These are phyloP conservation scores for Heliconius aoede DNA, from an alignment of 2,888 invertebrate species.

Conservation along the genomic window DNA sequence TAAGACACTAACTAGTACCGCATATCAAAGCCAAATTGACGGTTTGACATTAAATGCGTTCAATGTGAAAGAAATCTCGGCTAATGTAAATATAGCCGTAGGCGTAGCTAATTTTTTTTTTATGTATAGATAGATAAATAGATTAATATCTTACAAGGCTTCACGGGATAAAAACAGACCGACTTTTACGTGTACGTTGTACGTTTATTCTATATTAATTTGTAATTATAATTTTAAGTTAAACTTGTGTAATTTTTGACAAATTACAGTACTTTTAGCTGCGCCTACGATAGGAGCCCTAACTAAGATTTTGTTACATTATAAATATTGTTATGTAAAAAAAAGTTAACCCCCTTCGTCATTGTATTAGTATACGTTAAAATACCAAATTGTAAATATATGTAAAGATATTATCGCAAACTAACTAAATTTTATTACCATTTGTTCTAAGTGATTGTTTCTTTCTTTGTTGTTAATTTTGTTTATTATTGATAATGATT, in stretches of 20 bases:
- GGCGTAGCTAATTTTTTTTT: slow-evolving; percentile 9
- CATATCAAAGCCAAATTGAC: slow-evolving; percentile 80
- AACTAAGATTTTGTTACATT: slow-evolving; percentile 67
- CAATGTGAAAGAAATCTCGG: slow-evolving; percentile 56
- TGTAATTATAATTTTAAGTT: slow-evolving; percentile 20
- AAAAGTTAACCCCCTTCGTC: slow-evolving; percentile 72
- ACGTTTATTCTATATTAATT: neutral
- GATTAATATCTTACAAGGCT: neutral
- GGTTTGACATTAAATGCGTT: slow-evolving; percentile 60
- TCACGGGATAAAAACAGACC: neutral
- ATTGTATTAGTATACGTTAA: slow-evolving; percentile 81
- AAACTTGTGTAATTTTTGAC: neutral
- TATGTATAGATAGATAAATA: neutral
- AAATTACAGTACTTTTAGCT: neutral
- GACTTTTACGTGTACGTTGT: neutral
- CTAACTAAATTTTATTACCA: slow-evolving; percentile 82
- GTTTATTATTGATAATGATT: slow-evolving; percentile 64
- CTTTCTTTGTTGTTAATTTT: slow-evolving; percentile 81
- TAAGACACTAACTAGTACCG: slow-evolving; percentile 64
- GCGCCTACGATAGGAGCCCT: slow-evolving; percentile 51
- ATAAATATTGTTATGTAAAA: slow-evolving; percentile 75
- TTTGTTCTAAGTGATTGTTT: slow-evolving; percentile 81
- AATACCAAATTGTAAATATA: slow-evolving; percentile 82
- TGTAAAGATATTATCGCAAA: slow-evolving; percentile 82
- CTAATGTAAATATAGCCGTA: slow-evolving; percentile 62